Base-by-base conservation (phyloP, 2,797 vertebrate genomes). In the Spinus olivaceus region DNA sequence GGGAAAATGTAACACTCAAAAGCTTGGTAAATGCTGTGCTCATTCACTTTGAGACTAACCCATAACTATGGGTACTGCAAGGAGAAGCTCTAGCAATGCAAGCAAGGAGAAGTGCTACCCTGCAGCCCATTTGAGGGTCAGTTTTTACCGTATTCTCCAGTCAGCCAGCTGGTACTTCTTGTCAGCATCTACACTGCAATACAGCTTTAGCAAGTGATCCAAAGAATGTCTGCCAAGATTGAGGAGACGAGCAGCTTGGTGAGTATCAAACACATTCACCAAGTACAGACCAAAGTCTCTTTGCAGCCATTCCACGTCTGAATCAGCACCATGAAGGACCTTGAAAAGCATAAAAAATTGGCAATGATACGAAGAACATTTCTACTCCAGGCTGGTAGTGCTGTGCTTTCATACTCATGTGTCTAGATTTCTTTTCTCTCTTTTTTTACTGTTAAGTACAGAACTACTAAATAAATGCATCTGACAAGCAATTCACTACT, bases 81-180 rank as follows among this genome's bases (percentile, higher is more conserved):
- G n/a, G 1, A 69, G 54, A 63, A 81, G 65, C 42, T 53, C 50
- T 74, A 82, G 47, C 65, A 76, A 46, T 6, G 47, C 39, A 66
- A 79, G 88, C 24, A 72, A 44, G 49, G 37, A 1, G 39, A 87
- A 93, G 63, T n/a, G 74, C 88, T 73, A 24, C 86, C 44, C 35
- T 73, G 41, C 33, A 88, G 65, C n/a, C 47, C 64, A 23, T 14
- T 14, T 35, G 51, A 78, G 66, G 44, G 71, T 86, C 56, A 83
- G 83, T 95, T 96, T 46, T 96, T 97, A 99, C 99, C 99, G 98
- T 95, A 99, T 98, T 91, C 99, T 98, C 99, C 99, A 99, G 95
- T 99, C 99, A 2, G 99, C 99, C 87, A 99, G 98, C 96, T 99
- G 99, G 96, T 98, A 99, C 94, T 98, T 98, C 95, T 99, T 99